These are phyloP conservation scores for Andrena haemorrhoa DNA, from an alignment of 2,888 invertebrate species.

Conservation along the genomic window DNA sequence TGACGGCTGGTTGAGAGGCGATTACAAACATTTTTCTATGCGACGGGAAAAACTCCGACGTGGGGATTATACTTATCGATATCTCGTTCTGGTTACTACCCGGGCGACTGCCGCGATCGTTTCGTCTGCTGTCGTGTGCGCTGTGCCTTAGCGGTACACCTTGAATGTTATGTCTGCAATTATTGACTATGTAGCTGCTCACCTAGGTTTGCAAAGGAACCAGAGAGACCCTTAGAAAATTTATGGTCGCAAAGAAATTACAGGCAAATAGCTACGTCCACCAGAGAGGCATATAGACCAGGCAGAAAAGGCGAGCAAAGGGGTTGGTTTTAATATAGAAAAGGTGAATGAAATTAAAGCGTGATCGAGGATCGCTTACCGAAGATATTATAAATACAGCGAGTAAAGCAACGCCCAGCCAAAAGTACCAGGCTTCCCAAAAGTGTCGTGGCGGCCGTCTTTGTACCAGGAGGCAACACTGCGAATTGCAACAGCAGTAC, in stretches of 20 bases:
- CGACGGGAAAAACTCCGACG: conserved; percentile 76
- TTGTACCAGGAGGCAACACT: conserved; percentile 80
- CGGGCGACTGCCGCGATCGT: conserved; percentile 53
- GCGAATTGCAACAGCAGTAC: conserved; percentile 79
- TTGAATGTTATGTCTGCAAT: conserved; percentile 77
- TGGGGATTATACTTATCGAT: conserved; percentile 81
- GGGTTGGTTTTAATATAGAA: not conserved
- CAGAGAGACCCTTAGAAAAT: conserved; percentile 36
- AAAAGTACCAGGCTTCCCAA: conserved; percentile 83
- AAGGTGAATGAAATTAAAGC: not conserved
- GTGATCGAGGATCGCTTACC: conserved; percentile 68
- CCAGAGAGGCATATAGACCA: too few relatives aligned
- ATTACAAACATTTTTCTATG: conserved; percentile 80
- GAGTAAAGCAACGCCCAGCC: conserved; percentile 80
- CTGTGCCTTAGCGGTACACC: conserved; percentile 68
- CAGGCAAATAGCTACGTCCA: not conserved
- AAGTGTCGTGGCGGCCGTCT: conserved; percentile 78
- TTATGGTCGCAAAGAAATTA: not conserved
- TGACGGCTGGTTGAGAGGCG: conserved; percentile 77
- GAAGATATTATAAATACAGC: conserved; percentile 78
- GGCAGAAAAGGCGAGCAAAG: not conserved
- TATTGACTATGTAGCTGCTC: conserved; percentile 77
- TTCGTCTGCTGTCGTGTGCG: conserved; percentile 60
- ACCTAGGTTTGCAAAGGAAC: conserved; percentile 67
- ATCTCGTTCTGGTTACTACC: conserved; percentile 75